phyloP scores from a whole-genome alignment of 2,797 vertebrate genomes.

The Oreochromis mossambicus region DNA sequence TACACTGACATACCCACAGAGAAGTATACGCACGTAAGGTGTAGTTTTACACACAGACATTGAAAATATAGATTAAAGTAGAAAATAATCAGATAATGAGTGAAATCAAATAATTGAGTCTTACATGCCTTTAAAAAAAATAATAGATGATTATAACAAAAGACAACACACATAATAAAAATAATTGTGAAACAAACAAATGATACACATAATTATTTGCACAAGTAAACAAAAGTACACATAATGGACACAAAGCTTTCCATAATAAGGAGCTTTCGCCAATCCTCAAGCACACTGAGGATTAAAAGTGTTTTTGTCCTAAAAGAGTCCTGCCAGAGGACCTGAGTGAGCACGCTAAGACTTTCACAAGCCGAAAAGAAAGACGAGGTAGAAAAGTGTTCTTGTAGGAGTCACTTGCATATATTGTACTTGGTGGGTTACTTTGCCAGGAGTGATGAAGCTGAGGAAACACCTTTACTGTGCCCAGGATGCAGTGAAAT shows the following conservation, averaged over 20 bases:
- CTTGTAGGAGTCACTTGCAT: background rate
- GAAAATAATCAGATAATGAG: background rate
- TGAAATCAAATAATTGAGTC: fast-evolving
- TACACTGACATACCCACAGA: background rate
- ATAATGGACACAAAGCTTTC: background rate
- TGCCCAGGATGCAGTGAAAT: background rate
- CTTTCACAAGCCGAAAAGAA: background rate
- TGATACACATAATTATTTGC: fast-evolving
- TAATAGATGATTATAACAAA: too few species aligned
- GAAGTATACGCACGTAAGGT: background rate
- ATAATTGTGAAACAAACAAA: background rate
- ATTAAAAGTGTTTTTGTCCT: background rate
- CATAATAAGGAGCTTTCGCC: background rate
- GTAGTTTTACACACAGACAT: background rate
- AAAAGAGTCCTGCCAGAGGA: background rate
- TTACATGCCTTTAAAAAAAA: background rate
- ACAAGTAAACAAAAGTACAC: background rate
- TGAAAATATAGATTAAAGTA: background rate
- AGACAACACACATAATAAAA: background rate
- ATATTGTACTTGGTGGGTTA: background rate
- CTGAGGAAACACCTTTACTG: background rate
- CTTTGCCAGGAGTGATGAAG: background rate
- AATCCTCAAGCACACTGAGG: background rate
- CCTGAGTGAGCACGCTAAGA: background rate
- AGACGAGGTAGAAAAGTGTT: background rate